Evolutionary conservation across 2,113 vertebrate genomes (phyloP).

Genomic region (Carassius auratus): DNA sequence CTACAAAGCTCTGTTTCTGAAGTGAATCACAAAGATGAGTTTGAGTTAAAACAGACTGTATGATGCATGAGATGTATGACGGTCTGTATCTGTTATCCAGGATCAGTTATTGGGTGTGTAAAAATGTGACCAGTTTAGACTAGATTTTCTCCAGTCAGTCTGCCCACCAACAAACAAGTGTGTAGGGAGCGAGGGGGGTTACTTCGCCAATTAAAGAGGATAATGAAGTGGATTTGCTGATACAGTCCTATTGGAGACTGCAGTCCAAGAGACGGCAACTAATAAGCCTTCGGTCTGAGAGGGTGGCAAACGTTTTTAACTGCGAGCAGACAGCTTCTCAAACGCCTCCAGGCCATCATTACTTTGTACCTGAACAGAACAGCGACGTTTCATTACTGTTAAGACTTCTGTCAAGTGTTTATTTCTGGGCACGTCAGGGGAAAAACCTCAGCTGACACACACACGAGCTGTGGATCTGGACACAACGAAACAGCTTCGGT

Average conservation of each 20-base stretch:
- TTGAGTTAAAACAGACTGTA: not conserved
- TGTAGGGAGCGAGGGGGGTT: slow-evolving; percentile 22
- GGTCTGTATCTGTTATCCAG: not conserved
- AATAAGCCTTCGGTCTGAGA: slow-evolving; percentile 53
- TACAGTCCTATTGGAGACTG: slow-evolving; percentile 43
- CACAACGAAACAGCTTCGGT: not conserved
- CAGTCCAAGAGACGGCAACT: slow-evolving; percentile 48
- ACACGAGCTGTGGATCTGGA: not conserved
- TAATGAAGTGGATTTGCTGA: slow-evolving; percentile 56
- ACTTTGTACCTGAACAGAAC: slow-evolving; percentile 21
- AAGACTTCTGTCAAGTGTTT: slow-evolving; percentile 28
- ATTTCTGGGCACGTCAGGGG: not conserved
- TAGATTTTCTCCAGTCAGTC: slow-evolving; percentile 5
- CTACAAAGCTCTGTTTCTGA: too few relatives aligned
- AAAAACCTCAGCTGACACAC: not conserved
- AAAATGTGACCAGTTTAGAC: not conserved
- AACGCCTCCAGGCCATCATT: slow-evolving; percentile 43
- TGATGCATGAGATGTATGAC: not conserved
- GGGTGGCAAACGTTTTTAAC: slow-evolving; percentile 46
- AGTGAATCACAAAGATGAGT: not conserved
- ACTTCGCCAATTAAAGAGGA: slow-evolving; percentile 56
- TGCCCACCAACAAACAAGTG: slow-evolving; percentile 21
- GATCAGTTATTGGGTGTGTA: not conserved
- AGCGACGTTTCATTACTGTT: slow-evolving; percentile 23
- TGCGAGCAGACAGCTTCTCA: slow-evolving; percentile 37